Evolutionary conservation across 2,888 invertebrate species (phyloP).

Genomic region (Elegia similella): DNA sequence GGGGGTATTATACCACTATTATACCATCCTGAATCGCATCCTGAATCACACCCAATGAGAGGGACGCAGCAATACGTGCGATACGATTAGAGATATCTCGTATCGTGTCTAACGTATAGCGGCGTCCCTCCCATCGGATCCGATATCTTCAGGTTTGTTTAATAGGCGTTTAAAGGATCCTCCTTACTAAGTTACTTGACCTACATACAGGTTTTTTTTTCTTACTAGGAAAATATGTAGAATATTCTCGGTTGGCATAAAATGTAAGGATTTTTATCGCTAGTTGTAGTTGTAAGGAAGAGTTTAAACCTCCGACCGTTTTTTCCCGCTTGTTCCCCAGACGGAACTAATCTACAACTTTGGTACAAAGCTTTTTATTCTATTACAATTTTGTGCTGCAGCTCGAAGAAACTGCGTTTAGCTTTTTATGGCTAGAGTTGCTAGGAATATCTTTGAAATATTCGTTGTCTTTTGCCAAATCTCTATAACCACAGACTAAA

Average conservation of each 20-base stretch:
- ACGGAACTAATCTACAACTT: conserved; percentile 12
- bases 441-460: not conserved
- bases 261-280: conserved; percentile 10
- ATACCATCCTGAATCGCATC: too few species aligned
- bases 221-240: not conserved
- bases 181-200: too few species aligned
- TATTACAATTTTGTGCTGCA: conserved; percentile 12
- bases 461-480: too few species aligned
- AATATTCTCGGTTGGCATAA: not conserved
- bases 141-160: too few species aligned
- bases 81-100: too few species aligned
- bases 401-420: not conserved
- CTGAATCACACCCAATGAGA: too few species aligned
- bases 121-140: too few species aligned
- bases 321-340: conserved; percentile 7
- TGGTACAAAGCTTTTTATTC: conserved; percentile 13
- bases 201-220: not conserved
- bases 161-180: too few species aligned
- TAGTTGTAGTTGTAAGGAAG: conserved; percentile 9
- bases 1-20: too few species aligned
- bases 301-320: conserved; percentile 8
- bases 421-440: not conserved
- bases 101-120: too few species aligned
- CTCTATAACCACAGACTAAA: too few species aligned
- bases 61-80: too few species aligned